A percentile compares a stretch with the other conserved stretches of the same genome.
Evolutionary conservation across 2,113 vertebrate genomes (phyloP).

Genomic region (Epinephelus fuscoguttatus): DNA sequence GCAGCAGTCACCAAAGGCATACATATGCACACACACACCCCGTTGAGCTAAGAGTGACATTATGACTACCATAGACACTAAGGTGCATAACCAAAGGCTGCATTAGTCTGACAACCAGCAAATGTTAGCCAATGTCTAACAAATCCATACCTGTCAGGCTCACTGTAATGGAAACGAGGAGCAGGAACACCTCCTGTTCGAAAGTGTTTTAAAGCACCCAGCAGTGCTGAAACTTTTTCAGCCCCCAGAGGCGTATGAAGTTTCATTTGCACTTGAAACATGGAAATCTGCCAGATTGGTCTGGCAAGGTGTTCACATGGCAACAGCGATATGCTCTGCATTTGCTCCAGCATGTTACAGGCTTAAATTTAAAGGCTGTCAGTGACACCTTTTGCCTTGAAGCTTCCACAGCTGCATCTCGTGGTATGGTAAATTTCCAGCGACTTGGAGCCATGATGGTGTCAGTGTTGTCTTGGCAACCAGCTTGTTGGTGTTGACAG

Average conservation of each 20-base stretch:
- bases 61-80: not conserved
- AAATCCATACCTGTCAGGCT: constrained; percentile 15
- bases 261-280: constrained; percentile 43
- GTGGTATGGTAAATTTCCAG: constrained; percentile 27
- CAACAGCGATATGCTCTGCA: constrained; percentile 32
- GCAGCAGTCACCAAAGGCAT: not conserved
- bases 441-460: not conserved
- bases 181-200: not conserved
- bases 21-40: not conserved
- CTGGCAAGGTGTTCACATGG: constrained; percentile 48
- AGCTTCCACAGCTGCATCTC: constrained; percentile 36
- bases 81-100: not conserved
- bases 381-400: constrained; percentile 48
- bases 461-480: constrained; percentile 50
- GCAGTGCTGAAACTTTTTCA: not conserved
- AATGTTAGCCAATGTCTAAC: constrained; percentile 5
- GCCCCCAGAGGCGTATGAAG: constrained; percentile 3
- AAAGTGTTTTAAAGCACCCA: constrained; percentile 1
- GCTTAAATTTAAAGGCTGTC: constrained; percentile 51
- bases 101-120: constrained; percentile 12
- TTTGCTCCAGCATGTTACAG: constrained; percentile 16
- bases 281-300: constrained; percentile 24
- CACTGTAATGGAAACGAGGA: not conserved
- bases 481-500: constrained; percentile 37
- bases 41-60: not conserved